phyloP scores from a whole-genome alignment of 2,888 invertebrate genomes.

The Terebella lapidaria region DNA sequence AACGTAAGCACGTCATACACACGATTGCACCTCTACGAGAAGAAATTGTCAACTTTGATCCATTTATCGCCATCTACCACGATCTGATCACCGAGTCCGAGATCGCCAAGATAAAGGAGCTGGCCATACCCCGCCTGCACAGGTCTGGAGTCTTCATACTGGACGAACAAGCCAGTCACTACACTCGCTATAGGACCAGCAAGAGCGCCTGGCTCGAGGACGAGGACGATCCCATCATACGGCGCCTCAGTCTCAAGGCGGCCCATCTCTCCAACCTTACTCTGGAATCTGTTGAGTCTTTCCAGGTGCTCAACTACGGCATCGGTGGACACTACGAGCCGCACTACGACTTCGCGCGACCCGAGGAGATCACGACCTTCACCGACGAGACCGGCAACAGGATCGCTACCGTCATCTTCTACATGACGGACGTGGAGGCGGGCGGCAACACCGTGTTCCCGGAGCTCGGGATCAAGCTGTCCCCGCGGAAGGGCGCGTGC shows the following conservation, averaged over 20 bases:
- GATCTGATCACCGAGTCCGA: slow-evolving; percentile 84
- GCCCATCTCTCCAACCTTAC: slow-evolving; percentile 81
- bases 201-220: slow-evolving; percentile 27
- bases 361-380: slow-evolving; percentile 51
- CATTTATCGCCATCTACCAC: slow-evolving; percentile 79
- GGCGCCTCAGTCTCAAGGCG: slow-evolving; percentile 71
- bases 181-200: too few relatives aligned
- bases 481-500: slow-evolving; percentile 26
- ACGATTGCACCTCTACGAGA: slow-evolving; percentile 62
- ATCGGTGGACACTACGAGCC: slow-evolving; percentile 27
- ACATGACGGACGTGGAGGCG: slow-evolving; percentile 96
- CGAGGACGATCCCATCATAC: slow-evolving; percentile 61
- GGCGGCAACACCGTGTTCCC: slow-evolving; percentile 98
- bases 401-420: slow-evolving; percentile 59
- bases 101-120: slow-evolving; percentile 74
- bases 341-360: slow-evolving; percentile 22
- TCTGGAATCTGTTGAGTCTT: slow-evolving; percentile 84
- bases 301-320: slow-evolving; percentile 25
- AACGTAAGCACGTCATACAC: slow-evolving; percentile 33
- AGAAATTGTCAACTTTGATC: slow-evolving; percentile 71
- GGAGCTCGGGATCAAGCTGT: slow-evolving; percentile 71
- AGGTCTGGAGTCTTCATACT: too few relatives aligned
- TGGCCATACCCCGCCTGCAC: slow-evolving; percentile 85
- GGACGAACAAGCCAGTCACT: too few relatives aligned
- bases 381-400: slow-evolving; percentile 60